Evolutionary conservation across 2,888 invertebrate species (phyloP).

Genomic region (Crossocerus cetratus): DNA sequence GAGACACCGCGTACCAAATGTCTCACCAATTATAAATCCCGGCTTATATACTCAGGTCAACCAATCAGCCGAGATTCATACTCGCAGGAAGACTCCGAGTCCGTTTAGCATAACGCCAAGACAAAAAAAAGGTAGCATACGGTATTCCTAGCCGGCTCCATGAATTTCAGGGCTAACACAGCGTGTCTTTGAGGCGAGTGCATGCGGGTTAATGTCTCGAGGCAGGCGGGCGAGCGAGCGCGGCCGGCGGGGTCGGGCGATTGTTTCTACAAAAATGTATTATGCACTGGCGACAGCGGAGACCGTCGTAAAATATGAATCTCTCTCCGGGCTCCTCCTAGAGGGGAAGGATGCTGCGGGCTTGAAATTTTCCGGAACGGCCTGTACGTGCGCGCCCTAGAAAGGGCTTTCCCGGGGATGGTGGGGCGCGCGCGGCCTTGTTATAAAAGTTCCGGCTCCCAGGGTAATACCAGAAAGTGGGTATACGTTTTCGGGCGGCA

Average conservation of each 20-base stretch:
- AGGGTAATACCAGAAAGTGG: conserved; percentile 51
- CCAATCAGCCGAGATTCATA: too few relatives aligned
- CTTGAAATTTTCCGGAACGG: conserved; percentile 41
- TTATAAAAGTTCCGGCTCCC: conserved; percentile 53
- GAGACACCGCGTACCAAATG: too few relatives aligned
- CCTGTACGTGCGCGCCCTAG: conserved; percentile 24
- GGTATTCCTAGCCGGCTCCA: too few relatives aligned
- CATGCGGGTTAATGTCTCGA: too few relatives aligned
- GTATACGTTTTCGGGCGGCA: conserved; percentile 52
- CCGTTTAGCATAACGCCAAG: too few relatives aligned
- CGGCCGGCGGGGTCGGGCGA: conserved; percentile 21
- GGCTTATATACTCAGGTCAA: too few relatives aligned
- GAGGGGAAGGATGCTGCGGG: conserved; percentile 9
- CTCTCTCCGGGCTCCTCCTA: neutral
- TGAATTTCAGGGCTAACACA: too few relatives aligned
- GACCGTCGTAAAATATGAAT: conserved; percentile 44
- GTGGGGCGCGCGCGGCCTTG: conserved; percentile 24
- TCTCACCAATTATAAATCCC: too few relatives aligned
- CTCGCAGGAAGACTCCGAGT: too few relatives aligned
- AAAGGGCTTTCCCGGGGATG: neutral
- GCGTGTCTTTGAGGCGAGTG: too few relatives aligned
- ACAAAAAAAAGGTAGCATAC: too few relatives aligned
- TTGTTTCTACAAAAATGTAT: conserved; percentile 40
- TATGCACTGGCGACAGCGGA: conserved; percentile 31
- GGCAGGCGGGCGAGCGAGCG: too few relatives aligned